These are phyloP conservation scores for Drosophila lacertosa DNA, from an alignment of 1,140 invertebrate species.

Conservation along the genomic window DNA sequence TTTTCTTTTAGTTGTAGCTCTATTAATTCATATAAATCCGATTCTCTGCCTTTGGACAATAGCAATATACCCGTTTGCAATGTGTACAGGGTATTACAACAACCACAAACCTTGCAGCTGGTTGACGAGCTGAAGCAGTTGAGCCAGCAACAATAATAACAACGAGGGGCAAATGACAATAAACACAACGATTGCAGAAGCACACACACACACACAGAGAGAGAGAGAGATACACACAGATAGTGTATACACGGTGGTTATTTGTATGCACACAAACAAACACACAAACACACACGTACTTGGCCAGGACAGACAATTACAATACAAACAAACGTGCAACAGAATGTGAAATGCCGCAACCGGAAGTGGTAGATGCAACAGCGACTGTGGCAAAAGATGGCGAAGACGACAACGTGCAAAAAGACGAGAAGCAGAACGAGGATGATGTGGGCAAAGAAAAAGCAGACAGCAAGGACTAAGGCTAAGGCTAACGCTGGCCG, in stretches of 20 bases:
- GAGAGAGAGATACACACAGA: not conserved
- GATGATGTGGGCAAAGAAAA: slow-evolving; percentile 17
- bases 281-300: slow-evolving; percentile 43
- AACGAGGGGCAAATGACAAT: slow-evolving; percentile 40
- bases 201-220: slow-evolving; percentile 16
- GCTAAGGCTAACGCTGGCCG: slow-evolving; percentile 24
- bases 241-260: slow-evolving; percentile 33
- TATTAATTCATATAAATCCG: too few species aligned
- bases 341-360: slow-evolving; percentile 56
- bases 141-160: slow-evolving; percentile 30
- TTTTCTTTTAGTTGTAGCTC: too few species aligned
- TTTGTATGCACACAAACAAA: slow-evolving; percentile 47
- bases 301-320: slow-evolving; percentile 67
- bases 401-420: slow-evolving; percentile 11
- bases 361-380: slow-evolving; percentile 54
- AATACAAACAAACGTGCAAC: slow-evolving; percentile 77
- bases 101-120: slow-evolving; percentile 22
- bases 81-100: not conserved
- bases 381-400: slow-evolving; percentile 44
- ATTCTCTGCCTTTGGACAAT: too few species aligned
- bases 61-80: too few species aligned
- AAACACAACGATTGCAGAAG: slow-evolving; percentile 34
- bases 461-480: slow-evolving; percentile 27
- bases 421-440: slow-evolving; percentile 7
- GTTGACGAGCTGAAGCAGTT: slow-evolving; percentile 38